phyloP scores from a whole-genome alignment of 1,140 invertebrate species.

The Drosophila sp. region DNA sequence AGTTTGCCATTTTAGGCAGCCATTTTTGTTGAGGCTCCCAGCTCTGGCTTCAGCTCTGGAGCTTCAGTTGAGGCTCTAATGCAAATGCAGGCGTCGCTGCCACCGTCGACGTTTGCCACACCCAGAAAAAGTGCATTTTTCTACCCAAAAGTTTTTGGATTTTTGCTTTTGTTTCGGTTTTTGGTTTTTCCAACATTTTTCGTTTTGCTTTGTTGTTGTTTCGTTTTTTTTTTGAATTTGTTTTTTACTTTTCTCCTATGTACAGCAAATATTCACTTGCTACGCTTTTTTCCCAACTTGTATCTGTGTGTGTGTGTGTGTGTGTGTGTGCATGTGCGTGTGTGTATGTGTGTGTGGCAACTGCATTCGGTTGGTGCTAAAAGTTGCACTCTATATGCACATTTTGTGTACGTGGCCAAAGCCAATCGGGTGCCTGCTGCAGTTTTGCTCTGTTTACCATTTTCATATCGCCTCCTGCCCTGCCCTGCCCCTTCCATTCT shows the following conservation, averaged over 20 bases:
- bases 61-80: conserved; percentile 59
- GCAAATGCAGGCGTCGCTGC: conserved; percentile 57
- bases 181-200: conserved; percentile 47
- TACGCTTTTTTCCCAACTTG: conserved; percentile 63
- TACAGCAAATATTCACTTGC: conserved; percentile 76
- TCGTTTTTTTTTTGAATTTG: conserved; percentile 24
- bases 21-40: conserved; percentile 37
- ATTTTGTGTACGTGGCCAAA: conserved; percentile 80
- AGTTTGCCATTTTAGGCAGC: conserved; percentile 56
- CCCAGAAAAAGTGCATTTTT: conserved; percentile 80
- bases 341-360: conserved; percentile 55
- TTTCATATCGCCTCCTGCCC: conserved; percentile 19
- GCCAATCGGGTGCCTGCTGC: conserved; percentile 76
- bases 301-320: conserved; percentile 10
- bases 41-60: conserved; percentile 2
- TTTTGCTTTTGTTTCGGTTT: conserved; percentile 32
- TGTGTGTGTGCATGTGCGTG: conserved; percentile 43
- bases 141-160: conserved; percentile 65
- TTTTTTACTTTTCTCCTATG: conserved; percentile 48
- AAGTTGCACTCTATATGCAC: conserved; percentile 83
- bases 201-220: conserved; percentile 42
- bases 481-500: not conserved
- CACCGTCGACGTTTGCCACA: conserved; percentile 57
- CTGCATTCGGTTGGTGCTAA: conserved; percentile 82
- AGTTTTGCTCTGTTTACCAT: conserved; percentile 65